Conservation (phyloP, 2,888 invertebrate species). For the Cremastinae sp. region DNA sequence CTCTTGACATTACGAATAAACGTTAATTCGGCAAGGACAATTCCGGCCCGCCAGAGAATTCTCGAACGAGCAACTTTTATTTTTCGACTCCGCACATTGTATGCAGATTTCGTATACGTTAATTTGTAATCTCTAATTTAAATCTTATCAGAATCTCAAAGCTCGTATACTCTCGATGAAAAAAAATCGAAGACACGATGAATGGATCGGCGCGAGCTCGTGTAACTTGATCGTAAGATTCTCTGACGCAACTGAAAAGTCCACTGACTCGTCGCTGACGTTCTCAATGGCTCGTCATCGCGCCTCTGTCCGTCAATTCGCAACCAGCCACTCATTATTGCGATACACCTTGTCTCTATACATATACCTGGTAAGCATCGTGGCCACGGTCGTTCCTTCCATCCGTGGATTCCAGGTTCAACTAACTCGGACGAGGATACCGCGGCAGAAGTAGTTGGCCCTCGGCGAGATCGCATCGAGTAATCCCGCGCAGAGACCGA, state of each 20-base stretch:
- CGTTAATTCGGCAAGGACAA: no score
- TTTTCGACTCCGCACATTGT: no score
- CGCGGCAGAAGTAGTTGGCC: slow-evolving; percentile 51
- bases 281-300: slow-evolving; percentile 19
- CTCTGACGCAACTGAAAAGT: slow-evolving; percentile 19
- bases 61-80: no score
- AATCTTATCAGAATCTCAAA: no score
- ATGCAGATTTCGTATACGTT: no score
- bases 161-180: neutral
- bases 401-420: slow-evolving; percentile 51
- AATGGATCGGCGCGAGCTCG: no score
- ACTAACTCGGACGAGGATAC: slow-evolving; percentile 48
- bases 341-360: neutral
- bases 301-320: neutral
- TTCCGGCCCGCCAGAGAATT: no score
- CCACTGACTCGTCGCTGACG: slow-evolving; percentile 1
- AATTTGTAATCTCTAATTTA: no score
- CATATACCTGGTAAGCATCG: slow-evolving; percentile 15
- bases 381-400: slow-evolving; percentile 45
- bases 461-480: slow-evolving; percentile 44
- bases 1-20: neutral
- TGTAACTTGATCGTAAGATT: neutral
- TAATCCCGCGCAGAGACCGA: slow-evolving; percentile 40
- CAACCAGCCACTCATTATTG: neutral
- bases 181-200: neutral